phyloP scores from a whole-genome alignment of 2,888 invertebrate species.

The Drosophila prostipennis region DNA sequence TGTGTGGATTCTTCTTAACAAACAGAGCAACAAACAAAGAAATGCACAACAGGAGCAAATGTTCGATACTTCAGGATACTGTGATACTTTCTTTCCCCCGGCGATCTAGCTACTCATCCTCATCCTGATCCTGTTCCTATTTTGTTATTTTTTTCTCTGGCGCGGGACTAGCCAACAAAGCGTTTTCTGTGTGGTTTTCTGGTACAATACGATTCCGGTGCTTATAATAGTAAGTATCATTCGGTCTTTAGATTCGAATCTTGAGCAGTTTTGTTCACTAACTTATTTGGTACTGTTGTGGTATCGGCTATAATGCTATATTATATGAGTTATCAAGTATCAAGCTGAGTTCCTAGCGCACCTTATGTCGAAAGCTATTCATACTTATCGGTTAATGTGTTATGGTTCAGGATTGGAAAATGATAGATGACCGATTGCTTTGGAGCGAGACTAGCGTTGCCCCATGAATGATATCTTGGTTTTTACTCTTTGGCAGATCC shows the following conservation, averaged over 20 bases:
- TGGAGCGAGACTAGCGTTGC: constrained; percentile 11
- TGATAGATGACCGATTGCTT: constrained; percentile 21
- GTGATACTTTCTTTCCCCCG: constrained; percentile 1
- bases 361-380: constrained; percentile 39
- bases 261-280: constrained; percentile 74
- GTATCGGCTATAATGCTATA: constrained; percentile 53
- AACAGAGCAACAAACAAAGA: constrained; percentile 79
- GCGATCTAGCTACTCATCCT: constrained; percentile 10
- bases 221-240: constrained; percentile 34
- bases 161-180: constrained; percentile 63
- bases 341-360: constrained; percentile 50
- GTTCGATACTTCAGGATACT: constrained; percentile 53
- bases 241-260: constrained; percentile 25
- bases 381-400: constrained; percentile 34
- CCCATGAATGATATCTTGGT: neutral
- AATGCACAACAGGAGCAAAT: constrained; percentile 73
- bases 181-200: constrained; percentile 58
- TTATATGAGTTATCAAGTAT: constrained; percentile 46
- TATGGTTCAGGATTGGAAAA: constrained; percentile 13
- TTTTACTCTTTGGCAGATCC: neutral
- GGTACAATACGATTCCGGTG: constrained; percentile 57
- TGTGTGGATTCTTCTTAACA: constrained; percentile 56
- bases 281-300: constrained; percentile 64
- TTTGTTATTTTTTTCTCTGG: neutral
- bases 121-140: constrained; percentile 1